Percentiles rank a stretch among this genome's conserved stretches.
phyloP scores from a whole-genome alignment of 2,113 vertebrate genomes.

The Dasyprocta punctata region DNA sequence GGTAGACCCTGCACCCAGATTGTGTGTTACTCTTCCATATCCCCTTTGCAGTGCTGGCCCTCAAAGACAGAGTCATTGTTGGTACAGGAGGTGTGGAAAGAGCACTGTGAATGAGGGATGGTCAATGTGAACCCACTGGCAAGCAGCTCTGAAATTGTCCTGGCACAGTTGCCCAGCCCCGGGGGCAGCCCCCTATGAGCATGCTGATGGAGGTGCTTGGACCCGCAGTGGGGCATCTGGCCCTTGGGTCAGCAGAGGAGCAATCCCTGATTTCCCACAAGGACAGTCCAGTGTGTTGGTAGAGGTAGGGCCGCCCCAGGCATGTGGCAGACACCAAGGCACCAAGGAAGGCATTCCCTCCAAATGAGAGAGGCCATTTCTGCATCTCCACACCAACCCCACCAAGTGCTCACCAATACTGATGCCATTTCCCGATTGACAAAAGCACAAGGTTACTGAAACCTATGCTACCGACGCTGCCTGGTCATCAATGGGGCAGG shows the following conservation, averaged over 20 bases:
- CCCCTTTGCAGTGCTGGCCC: not conserved
- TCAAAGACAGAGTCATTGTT: not conserved
- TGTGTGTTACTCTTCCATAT: not conserved
- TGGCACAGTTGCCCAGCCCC: not conserved
- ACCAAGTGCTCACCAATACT: not conserved
- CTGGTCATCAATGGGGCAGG: not conserved
- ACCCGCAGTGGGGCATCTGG: not conserved
- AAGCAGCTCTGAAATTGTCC: not conserved
- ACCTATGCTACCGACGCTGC: too few species aligned
- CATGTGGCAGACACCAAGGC: accelerated
- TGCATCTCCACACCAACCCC: not conserved
- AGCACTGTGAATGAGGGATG: not conserved
- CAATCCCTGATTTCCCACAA: not conserved
- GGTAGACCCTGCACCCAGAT: not conserved
- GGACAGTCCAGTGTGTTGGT: accelerated
- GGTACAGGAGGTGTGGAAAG: not conserved
- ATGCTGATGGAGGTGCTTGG: not conserved
- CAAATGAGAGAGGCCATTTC: not conserved
- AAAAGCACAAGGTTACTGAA: not conserved
- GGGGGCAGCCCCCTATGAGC: not conserved
- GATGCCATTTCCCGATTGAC: not conserved
- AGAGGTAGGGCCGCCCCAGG: not conserved
- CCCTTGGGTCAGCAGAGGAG: not conserved
- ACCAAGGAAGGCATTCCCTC: not conserved
- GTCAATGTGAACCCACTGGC: not conserved